These are phyloP conservation scores for Phyllotreta cruciferae DNA, from an alignment of 2,888 invertebrate species.

Conservation along the genomic window DNA sequence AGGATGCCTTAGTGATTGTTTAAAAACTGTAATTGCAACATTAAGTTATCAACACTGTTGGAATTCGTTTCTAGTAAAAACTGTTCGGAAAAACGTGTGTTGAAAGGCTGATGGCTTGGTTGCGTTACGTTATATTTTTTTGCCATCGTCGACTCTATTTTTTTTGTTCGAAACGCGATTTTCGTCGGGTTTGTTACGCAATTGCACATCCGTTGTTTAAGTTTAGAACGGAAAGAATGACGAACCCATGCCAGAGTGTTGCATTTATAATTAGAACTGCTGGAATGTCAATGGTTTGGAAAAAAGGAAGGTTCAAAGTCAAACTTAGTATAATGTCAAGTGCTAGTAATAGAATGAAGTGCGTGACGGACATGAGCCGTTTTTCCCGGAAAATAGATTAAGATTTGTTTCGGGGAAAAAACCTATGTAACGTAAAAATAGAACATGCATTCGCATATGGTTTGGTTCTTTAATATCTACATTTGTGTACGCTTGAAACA, in stretches of 20 bases:
- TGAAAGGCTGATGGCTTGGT: too few relatives aligned
- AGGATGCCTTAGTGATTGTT: too few relatives aligned
- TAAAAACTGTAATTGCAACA: too few relatives aligned
- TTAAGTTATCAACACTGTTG: too few relatives aligned
- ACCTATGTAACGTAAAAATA: neutral
- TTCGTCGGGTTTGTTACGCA: constrained; percentile 29
- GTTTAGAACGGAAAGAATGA: constrained; percentile 32
- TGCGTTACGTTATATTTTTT: too few relatives aligned
- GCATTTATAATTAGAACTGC: constrained; percentile 27
- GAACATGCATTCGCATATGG: too few relatives aligned
- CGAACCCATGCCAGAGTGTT: constrained; percentile 33
- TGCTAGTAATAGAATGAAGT: constrained; percentile 19
- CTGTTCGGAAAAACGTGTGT: too few relatives aligned
- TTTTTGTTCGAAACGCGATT: constrained; percentile 19
- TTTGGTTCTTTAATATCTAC: too few relatives aligned
- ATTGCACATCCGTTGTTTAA: constrained; percentile 30
- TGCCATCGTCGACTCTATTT: neutral
- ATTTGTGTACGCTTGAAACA: too few relatives aligned
- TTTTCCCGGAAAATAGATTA: constrained; percentile 27
- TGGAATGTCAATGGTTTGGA: constrained; percentile 33
- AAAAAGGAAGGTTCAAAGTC: constrained; percentile 33
- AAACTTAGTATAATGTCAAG: constrained; percentile 28
- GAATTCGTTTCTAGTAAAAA: too few relatives aligned
- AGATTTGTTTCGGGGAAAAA: neutral
- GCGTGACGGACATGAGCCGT: constrained; percentile 6